Evolutionary conservation across 2,113 vertebrate genomes (phyloP).

Genomic region (Symphodus melops): DNA sequence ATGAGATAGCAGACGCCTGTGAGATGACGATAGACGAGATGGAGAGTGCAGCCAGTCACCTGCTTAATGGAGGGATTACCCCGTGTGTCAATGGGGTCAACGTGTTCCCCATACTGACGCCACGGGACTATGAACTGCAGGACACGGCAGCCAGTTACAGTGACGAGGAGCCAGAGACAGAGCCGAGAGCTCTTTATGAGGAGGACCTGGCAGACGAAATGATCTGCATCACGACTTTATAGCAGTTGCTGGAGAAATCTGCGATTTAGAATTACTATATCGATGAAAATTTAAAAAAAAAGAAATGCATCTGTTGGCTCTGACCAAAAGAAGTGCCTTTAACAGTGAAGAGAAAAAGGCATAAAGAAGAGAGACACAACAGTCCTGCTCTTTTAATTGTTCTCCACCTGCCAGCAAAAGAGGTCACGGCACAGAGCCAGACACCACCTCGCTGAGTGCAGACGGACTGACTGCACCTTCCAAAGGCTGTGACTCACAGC

Average conservation of each 20-base stretch:
- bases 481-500: conserved; percentile 43
- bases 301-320: conserved; percentile 84
- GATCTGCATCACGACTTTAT: conserved; percentile 99
- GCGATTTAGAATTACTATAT: conserved; percentile 47
- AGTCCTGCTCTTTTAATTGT: conserved; percentile 52
- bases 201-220: conserved; percentile 99
- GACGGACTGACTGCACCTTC: conserved; percentile 51
- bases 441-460: conserved; percentile 51
- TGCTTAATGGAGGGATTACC: conserved; percentile 90
- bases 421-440: conserved; percentile 46
- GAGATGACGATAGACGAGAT: conserved; percentile 99
- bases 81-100: conserved; percentile 86
- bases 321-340: conserved; percentile 95
- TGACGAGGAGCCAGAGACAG: conserved; percentile 91
- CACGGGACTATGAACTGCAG: conserved; percentile 91
- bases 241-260: conserved; percentile 81
- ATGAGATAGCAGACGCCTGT: conserved; percentile 97
- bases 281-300: conserved; percentile 52
- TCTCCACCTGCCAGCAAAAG: conserved; percentile 67
- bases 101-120: conserved; percentile 85
- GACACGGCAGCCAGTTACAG: conserved; percentile 94
- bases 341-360: conserved; percentile 87
- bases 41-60: conserved; percentile 97
- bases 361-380: conserved; percentile 81
- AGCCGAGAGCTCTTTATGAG: conserved; percentile 86